Conservation (phyloP, 2,888 invertebrate species). For the Athalia rosae region DNA sequence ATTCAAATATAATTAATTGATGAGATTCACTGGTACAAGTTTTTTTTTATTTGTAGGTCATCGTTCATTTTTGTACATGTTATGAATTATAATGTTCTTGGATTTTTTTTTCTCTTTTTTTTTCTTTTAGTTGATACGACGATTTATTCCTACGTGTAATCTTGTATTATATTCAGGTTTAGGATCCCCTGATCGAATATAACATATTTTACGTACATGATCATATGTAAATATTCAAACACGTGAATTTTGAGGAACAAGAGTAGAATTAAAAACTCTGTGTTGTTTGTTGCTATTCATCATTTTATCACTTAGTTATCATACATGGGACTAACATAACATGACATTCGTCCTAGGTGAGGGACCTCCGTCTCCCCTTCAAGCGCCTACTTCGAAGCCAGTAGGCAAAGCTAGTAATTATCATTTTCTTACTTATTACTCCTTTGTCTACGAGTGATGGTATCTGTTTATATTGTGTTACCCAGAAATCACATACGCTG, state of each 20-base stretch:
- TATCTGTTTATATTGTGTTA: conserved; percentile 30
- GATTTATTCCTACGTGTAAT: neutral
- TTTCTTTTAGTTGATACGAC: neutral
- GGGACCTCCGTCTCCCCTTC: conserved; percentile 65
- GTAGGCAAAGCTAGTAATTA: conserved; percentile 70
- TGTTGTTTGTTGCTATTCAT: conserved; percentile 38
- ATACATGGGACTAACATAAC: conserved; percentile 54
- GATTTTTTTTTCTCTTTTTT: neutral
- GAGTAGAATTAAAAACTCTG: conserved; percentile 5
- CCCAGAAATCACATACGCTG: conserved; percentile 20
- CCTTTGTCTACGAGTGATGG: conserved; percentile 42
- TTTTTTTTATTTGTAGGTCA: neutral
- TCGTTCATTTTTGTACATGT: too few relatives aligned
- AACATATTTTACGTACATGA: neutral
- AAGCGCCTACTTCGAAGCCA: conserved; percentile 65
- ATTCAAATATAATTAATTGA: conserved; percentile 15
- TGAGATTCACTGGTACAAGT: conserved; percentile 5
- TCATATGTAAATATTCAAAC: neutral
- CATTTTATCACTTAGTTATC: neutral
- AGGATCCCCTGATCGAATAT: neutral
- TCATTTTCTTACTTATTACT: conserved; percentile 56
- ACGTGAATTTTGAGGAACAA: too few relatives aligned
- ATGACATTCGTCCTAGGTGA: conserved; percentile 65
- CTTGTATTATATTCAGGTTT: neutral
- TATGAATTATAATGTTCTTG: neutral